Conservation (phyloP, 2,888 invertebrate genomes). For the Reticulitermes lucifugus region DNA sequence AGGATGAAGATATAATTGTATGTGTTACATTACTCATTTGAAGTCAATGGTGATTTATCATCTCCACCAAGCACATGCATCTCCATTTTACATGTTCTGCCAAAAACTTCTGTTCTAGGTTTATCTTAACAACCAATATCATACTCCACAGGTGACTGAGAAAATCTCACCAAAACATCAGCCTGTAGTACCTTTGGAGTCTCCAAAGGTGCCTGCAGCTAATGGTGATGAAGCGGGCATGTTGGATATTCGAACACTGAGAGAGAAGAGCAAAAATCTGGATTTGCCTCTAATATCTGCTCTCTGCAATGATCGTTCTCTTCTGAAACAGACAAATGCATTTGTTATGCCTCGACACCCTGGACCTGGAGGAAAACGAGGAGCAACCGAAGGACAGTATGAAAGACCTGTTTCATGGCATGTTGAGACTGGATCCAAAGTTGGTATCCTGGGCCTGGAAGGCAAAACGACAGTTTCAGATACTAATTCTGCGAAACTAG, state of each 20-base stretch:
- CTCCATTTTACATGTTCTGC: not conserved
- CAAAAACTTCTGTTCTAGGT: not conserved
- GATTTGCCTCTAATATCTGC: constrained; percentile 94
- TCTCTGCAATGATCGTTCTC: constrained; percentile 90
- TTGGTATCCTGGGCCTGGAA: constrained; percentile 52
- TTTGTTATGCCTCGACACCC: constrained; percentile 82
- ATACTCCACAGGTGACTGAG: constrained; percentile 36
- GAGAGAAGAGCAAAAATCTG: constrained; percentile 89
- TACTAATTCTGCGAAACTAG: not conserved
- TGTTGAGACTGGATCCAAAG: constrained; percentile 51
- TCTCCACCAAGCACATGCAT: no score
- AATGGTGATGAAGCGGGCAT: constrained; percentile 60
- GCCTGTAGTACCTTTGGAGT: constrained; percentile 42
- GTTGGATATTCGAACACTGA: constrained; percentile 83
- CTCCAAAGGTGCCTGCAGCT: constrained; percentile 35
- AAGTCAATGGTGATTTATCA: no score
- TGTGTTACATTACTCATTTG: no score
- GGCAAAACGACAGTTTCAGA: constrained; percentile 53
- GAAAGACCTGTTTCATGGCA: constrained; percentile 56
- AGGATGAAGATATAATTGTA: no score
- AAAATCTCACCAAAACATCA: constrained; percentile 44
- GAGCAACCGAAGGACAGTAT: constrained; percentile 40
- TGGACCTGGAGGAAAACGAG: constrained; percentile 55
- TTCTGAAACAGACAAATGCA: constrained; percentile 89
- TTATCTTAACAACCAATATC: not conserved